These are phyloP conservation scores for Cosmia trapezina DNA, from an alignment of 2,888 invertebrate genomes.

Conservation along the genomic window DNA sequence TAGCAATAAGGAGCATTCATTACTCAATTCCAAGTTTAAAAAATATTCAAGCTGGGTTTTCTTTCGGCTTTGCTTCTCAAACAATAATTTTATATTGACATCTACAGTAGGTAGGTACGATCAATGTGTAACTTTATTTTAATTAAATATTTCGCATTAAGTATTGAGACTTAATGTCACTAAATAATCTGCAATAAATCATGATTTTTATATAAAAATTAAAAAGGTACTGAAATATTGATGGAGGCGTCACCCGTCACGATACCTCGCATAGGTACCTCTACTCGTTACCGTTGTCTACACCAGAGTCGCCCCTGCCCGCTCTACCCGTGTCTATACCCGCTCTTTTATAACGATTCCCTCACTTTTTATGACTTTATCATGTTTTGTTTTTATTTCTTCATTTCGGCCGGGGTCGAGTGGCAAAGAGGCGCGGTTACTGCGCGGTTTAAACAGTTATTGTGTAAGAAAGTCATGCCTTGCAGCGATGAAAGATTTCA, in stretches of 20 bases:
- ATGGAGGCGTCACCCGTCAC: not conserved
- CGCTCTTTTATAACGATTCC: slow-evolving; percentile 69
- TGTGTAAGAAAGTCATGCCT: not conserved
- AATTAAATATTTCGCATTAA: too few relatives aligned
- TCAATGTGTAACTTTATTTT: not conserved
- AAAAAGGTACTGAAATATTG: not conserved
- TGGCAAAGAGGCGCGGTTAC: not conserved
- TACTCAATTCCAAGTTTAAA: not conserved
- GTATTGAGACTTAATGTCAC: not conserved
- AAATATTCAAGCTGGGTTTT: not conserved
- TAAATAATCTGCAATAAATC: not conserved
- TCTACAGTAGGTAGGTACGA: not conserved
- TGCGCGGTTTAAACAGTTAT: not conserved
- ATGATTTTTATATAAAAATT: not conserved
- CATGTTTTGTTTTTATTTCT: slow-evolving; percentile 67
- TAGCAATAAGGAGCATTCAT: not conserved
- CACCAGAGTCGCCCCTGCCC: slow-evolving; percentile 17
- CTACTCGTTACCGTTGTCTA: too few relatives aligned
- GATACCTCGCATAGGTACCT: slow-evolving; percentile 5
- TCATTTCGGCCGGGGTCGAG: slow-evolving; percentile 15
- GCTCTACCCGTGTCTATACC: slow-evolving; percentile 41
- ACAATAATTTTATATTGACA: not conserved
- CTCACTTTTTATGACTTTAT: slow-evolving; percentile 72
- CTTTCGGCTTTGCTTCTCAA: not conserved
- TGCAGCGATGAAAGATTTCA: not conserved